Evolutionary conservation across 1,140 invertebrate genomes (phyloP), one percentile per base, ranked within the genome.

Genomic region (Danaus melanippus): DNA sequence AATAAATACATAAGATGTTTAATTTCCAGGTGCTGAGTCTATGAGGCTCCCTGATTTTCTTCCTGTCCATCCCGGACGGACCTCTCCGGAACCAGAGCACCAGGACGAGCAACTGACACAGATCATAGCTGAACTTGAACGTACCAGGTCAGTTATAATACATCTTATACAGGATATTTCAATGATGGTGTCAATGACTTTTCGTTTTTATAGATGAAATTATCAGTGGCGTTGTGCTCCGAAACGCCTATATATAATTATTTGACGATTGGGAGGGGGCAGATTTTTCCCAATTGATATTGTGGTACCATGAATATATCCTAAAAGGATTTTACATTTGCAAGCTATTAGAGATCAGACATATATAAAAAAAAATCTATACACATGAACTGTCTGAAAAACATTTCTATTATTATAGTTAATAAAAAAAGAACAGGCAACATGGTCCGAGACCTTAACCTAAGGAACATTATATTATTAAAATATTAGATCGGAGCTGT

Each of bases 41-140:
- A 80, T 85, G 71, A 67, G 85, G 2, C 57, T 88, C 2, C 86
- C 86, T 11, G 86, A 88, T 56, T 87, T 87, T 60, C 67, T 88
- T 15, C 86, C 86, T 0, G 73, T 84, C 9, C 85, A 87, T 58
- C 82, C 80, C 0, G 82, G 84, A 0, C 56, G 83, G 32, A 84
- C 78, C 1, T 84, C 83, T 0, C 83, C 83, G 0, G 83, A 84
- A 56, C 80, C 76, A 0, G 80, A 79, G 54, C 74, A 78, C 21
- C 76, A 77, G 45, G 74, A 78, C 40, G 73, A 76, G 17, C 79
- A 82, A 53, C 42, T 83, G 42, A 72, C 76, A 47, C 78, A 79
- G 17, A 69, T 84, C 32, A 71, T 82, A 11, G 57, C 66, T 1
- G 79, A 86, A 46, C 52, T 86, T 9, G 78, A 84, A 46, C 56